Base-by-base conservation (phyloP, 2,113 vertebrate genomes). In the Calidris pugnax region DNA sequence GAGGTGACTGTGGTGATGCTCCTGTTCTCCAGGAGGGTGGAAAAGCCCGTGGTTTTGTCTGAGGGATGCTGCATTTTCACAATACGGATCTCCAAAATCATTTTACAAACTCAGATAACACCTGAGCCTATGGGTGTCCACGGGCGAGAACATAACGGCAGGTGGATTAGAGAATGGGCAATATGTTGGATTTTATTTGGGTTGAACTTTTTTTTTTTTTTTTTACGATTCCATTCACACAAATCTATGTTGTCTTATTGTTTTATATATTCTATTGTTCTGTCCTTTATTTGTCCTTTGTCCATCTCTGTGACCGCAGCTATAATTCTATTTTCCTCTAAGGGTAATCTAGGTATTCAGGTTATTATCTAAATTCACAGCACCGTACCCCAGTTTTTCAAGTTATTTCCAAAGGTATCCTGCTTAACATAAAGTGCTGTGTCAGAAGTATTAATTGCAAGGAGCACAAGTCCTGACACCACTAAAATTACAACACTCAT, bases 161-260 rank as follows among this genome's bases (percentile, higher is more conserved):
- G 20, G n/a, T 74, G 1, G 0, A 27, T 59, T 30, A 57, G 35
- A 5, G 0, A 80, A 77, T 9, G 9, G 45, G 20, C 16, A 47
- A 6, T 56, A 20, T 48, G 28, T 14, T 86, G 20, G 32, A 41
- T 77, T 67, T 87, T 80, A 27, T 60, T 87, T 85, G 43, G 53
- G 33, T 35, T 35, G 7, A 28, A 10, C 41, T 14, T 9, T 12
- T 19, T 9, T 10, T 28, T 74, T 50, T 59, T 74, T 48, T 3
- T 5, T 59, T 74, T 41, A 41, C 7, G 0, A 59, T 3, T 75
- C 56, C 7, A 7, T 85, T 85, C 18, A 59, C 39, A 85, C 22
- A 51, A 85, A 50, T 81, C 5, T 53, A 50, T 72, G 8, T 39
- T 6, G 1, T 64, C 2, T 12, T 68, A 19, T 37, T 86, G 43